These are phyloP conservation scores for Cephalopterus ornatus DNA, from an alignment of 2,113 vertebrate genomes.

Conservation along the genomic window DNA sequence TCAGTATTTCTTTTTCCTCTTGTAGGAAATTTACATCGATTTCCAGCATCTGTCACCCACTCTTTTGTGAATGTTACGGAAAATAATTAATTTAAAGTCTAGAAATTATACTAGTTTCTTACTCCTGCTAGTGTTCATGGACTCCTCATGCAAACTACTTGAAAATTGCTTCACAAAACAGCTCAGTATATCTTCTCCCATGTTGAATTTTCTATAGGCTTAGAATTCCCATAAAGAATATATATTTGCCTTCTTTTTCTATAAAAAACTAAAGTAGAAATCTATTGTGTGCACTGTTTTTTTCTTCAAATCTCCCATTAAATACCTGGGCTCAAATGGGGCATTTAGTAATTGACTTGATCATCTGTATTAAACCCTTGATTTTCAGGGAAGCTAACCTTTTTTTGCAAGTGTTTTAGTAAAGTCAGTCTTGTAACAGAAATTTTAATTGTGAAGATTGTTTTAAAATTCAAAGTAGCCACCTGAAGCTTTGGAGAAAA, in stretches of 20 bases:
- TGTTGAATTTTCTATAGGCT: neutral
- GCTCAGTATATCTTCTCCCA: neutral
- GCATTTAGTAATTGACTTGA: neutral
- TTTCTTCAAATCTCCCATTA: neutral
- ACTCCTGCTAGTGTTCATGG: neutral
- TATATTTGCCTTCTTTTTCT: neutral
- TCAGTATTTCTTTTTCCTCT: conserved; percentile 47
- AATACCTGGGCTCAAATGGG: neutral
- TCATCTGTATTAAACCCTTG: neutral
- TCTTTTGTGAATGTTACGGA: conserved; percentile 46
- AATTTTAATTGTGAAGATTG: neutral
- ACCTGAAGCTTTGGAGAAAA: neutral
- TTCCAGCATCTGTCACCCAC: conserved; percentile 58
- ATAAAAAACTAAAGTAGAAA: neutral
- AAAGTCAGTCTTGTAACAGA: neutral
- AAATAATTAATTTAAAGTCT: conserved; percentile 52
- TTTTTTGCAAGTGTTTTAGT: neutral
- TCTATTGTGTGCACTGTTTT: neutral
- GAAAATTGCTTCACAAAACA: neutral
- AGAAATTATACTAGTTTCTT: conserved; percentile 1
- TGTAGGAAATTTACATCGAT: conserved; percentile 33
- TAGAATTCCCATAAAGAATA: neutral
- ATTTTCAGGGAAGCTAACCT: neutral
- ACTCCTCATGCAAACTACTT: neutral
- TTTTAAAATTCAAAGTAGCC: neutral